phyloP scores from a whole-genome alignment of 1,140 invertebrate species.

The Leptopilina clavipes region DNA sequence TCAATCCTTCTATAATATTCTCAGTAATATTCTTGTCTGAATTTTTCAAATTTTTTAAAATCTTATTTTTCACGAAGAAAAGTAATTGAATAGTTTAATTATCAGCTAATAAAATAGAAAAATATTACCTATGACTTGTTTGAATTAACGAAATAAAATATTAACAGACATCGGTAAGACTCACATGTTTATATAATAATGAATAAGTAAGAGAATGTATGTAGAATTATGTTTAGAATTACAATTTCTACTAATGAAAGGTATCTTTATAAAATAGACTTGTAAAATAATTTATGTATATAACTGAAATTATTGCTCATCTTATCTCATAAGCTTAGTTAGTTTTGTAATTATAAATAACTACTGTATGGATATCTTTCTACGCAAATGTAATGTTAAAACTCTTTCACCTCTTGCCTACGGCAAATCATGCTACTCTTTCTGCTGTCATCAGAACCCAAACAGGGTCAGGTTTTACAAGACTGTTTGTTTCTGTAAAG shows the following conservation, averaged over 20 bases:
- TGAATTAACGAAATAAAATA: neutral
- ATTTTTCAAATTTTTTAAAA: conserved; percentile 15
- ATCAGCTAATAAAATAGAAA: neutral
- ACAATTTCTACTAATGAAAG: conserved; percentile 52
- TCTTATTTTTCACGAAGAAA: neutral
- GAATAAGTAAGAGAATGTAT: conserved; percentile 9
- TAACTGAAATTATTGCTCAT: conserved; percentile 74
- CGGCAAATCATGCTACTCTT: conserved; percentile 27
- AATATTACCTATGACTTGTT: conserved; percentile 2
- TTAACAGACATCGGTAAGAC: neutral
- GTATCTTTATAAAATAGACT: conserved; percentile 67
- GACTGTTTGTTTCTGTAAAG: conserved; percentile 33
- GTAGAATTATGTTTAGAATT: conserved; percentile 42
- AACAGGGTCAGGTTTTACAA: conserved; percentile 20
- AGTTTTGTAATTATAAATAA: conserved; percentile 71
- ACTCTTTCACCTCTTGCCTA: conserved; percentile 27
- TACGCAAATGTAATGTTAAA: conserved; percentile 30
- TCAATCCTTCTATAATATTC: neutral
- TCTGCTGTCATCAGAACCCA: conserved; percentile 9
- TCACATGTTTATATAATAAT: neutral
- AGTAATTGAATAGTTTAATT: neutral
- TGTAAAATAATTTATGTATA: conserved; percentile 74
- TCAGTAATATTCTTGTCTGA: neutral
- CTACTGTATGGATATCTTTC: conserved; percentile 46
- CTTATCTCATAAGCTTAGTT: conserved; percentile 74